Percentiles rank a stretch among this genome's conserved stretches.
Evolutionary conservation across 2,797 vertebrate species (phyloP).

Genomic region (Phylloscopus collybita): DNA sequence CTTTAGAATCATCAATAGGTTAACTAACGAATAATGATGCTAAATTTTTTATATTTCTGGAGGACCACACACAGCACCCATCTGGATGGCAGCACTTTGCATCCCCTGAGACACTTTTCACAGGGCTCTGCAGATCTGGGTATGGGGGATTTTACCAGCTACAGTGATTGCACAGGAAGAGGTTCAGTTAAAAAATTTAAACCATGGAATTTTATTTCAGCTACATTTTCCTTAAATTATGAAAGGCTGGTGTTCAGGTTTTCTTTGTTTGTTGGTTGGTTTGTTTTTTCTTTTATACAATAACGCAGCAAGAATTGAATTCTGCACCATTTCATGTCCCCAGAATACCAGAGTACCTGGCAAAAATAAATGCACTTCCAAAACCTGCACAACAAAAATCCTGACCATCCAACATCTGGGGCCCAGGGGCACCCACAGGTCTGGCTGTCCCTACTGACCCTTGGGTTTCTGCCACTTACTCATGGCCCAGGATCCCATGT

Average conservation of each 20-base stretch:
- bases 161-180: not conserved
- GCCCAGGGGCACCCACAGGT: not conserved
- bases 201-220: not conserved
- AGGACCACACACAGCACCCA: not conserved
- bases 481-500: not conserved
- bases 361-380: not conserved
- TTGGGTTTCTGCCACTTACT: not conserved
- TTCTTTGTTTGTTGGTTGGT: not conserved
- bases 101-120: not conserved
- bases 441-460: not conserved
- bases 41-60: not conserved
- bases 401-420: not conserved
- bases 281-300: not conserved
- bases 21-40: not conserved
- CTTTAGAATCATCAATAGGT: not conserved
- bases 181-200: not conserved
- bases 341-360: not conserved
- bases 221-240: not conserved
- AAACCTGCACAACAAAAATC: not conserved
- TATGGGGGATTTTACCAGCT: not conserved
- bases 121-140: not conserved
- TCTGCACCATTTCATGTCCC: not conserved
- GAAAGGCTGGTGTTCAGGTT: not conserved
- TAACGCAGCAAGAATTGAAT: not conserved
- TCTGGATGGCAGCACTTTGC: not conserved